These are phyloP conservation scores for Drosophila micromelanica DNA, from an alignment of 1,140 invertebrate species.

Conservation along the genomic window DNA sequence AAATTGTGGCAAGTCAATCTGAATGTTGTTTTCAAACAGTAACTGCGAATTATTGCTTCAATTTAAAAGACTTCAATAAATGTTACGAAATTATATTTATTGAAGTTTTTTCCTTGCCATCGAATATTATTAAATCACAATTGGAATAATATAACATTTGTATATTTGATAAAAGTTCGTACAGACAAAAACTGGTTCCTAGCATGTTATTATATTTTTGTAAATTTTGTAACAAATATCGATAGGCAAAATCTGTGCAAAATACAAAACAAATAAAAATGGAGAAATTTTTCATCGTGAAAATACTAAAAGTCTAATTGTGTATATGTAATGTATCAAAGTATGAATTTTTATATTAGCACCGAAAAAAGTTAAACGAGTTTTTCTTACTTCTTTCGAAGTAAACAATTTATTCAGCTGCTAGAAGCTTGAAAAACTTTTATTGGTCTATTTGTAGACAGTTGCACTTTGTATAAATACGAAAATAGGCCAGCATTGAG, in stretches of 20 bases:
- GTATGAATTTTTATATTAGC: too few relatives aligned
- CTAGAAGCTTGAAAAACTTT: neutral
- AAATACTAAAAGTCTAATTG: too few relatives aligned
- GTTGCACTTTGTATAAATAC: constrained; percentile 5
- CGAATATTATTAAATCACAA: neutral
- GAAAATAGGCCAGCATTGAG: constrained; percentile 1
- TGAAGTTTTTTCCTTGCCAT: neutral
- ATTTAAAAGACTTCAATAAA: constrained; percentile 18
- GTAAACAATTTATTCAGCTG: constrained; percentile 27
- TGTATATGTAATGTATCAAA: too few relatives aligned
- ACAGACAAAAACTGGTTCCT: too few relatives aligned
- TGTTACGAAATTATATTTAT: neutral
- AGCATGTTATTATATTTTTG: too few relatives aligned
- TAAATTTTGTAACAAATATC: too few relatives aligned
- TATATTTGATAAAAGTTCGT: too few relatives aligned
- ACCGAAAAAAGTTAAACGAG: too few relatives aligned
- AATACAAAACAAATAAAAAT: too few relatives aligned
- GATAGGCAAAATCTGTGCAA: too few relatives aligned
- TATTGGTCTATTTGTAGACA: neutral
- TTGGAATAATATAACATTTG: neutral
- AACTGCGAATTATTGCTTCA: constrained; percentile 34
- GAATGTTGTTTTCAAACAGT: constrained; percentile 39
- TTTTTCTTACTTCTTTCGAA: neutral
- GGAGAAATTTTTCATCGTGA: too few relatives aligned
- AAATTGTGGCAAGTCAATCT: constrained; percentile 59